These are phyloP conservation scores for Caradrina kadenii DNA, from an alignment of 2,888 invertebrate species.

Conservation along the genomic window DNA sequence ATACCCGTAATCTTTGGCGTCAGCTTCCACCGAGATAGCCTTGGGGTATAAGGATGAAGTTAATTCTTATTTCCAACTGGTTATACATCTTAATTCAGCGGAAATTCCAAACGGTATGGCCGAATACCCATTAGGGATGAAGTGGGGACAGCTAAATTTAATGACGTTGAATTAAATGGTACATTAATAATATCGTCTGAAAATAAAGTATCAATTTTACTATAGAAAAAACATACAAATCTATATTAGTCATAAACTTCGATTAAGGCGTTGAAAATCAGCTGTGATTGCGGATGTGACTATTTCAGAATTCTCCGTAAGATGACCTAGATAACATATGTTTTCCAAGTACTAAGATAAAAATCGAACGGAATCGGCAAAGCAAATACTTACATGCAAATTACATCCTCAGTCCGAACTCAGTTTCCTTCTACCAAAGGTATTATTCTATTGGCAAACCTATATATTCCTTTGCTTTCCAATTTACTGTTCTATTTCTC, in stretches of 20 bases:
- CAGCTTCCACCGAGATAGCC: conserved; percentile 15
- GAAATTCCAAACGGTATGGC: conserved; percentile 35
- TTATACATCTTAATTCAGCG: conserved; percentile 38
- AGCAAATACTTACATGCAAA: not conserved
- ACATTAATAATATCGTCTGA: not conserved
- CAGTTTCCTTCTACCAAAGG: not conserved
- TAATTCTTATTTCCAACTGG: conserved; percentile 57
- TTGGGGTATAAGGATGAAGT: conserved; percentile 29
- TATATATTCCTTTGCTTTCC: conserved; percentile 8
- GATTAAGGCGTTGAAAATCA: conserved; percentile 28
- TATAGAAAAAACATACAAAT: conserved; percentile 9
- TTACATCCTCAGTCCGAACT: not conserved
- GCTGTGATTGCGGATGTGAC: conserved; percentile 31
- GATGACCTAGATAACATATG: conserved; percentile 18
- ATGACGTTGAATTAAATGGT: conserved; percentile 19
- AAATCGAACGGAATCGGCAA: not conserved
- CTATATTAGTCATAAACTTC: conserved; percentile 2
- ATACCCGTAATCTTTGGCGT: conserved; percentile 38
- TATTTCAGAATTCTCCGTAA: conserved; percentile 30
- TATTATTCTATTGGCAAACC: not conserved
- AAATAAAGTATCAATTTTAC: not conserved
- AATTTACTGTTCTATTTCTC: conserved; percentile 28
- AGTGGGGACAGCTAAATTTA: not conserved
- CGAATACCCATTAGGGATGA: conserved; percentile 10
- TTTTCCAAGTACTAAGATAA: conserved; percentile 12